Evolutionary conservation across 37 sponge, comb jelly and placozoan species (phyloP).

Genomic region (Beroe forskalii): DNA sequence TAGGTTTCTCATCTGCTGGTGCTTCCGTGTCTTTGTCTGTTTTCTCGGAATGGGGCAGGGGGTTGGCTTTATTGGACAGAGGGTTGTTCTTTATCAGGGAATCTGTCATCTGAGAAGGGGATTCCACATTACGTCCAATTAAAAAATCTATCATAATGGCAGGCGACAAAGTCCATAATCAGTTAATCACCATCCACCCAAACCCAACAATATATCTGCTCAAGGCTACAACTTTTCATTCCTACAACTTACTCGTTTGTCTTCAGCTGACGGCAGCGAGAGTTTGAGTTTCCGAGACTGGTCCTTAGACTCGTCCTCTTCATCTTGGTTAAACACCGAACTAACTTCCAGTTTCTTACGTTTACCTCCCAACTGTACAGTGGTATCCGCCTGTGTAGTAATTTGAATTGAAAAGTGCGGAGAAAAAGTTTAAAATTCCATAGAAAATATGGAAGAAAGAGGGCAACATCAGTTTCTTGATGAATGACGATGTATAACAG

Average conservation of each 20-base stretch:
- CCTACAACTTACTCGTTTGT: constrained; percentile 34
- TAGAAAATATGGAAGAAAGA: background rate
- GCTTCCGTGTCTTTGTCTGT: background rate
- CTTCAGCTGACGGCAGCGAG: constrained; percentile 23
- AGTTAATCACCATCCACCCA: too few relatives aligned
- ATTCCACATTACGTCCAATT: too few relatives aligned
- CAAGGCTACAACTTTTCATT: too few relatives aligned
- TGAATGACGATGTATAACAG: too few relatives aligned
- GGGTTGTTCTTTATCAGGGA: constrained; percentile 48
- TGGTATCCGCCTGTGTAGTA: background rate
- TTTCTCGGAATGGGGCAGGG: constrained; percentile 4
- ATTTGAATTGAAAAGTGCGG: too few relatives aligned
- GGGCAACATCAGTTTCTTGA: background rate
- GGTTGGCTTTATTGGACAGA: background rate
- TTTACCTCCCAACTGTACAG: constrained; percentile 43
- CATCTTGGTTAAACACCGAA: constrained; percentile 64
- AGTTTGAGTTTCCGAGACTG: constrained; percentile 36
- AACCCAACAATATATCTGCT: too few relatives aligned
- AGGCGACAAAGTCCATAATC: too few relatives aligned
- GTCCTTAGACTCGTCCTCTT: constrained; percentile 37
- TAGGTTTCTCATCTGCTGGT: constrained; percentile 2
- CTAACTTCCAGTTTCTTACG: constrained; percentile 51
- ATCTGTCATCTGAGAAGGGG: constrained; percentile 16
- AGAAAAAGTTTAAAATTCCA: background rate
- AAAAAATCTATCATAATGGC: too few relatives aligned